These are phyloP conservation scores for Channa maculata DNA, from an alignment of 2,113 vertebrate genomes.

Conservation along the genomic window DNA sequence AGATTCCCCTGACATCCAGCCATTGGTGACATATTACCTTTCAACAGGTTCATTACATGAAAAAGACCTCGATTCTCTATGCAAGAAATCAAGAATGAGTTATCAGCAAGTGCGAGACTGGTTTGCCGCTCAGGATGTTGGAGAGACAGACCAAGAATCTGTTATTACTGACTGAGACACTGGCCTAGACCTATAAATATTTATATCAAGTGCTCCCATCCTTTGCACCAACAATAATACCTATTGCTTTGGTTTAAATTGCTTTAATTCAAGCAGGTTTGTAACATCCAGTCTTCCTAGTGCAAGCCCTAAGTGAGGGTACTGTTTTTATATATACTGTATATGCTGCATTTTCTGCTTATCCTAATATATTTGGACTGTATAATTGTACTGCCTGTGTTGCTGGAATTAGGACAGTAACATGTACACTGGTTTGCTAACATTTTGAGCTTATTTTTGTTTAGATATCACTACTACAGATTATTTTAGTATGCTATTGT, in stretches of 20 bases:
- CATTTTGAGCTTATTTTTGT: conserved; percentile 61
- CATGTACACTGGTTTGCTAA: conserved; percentile 78
- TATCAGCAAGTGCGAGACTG: conserved; percentile 88
- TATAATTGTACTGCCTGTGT: conserved; percentile 69
- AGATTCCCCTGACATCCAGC: conserved; percentile 73
- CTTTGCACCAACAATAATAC: conserved; percentile 44
- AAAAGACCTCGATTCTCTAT: conserved; percentile 84
- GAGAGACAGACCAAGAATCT: conserved; percentile 78
- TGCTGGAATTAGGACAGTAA: conserved; percentile 72
- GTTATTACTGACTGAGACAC: conserved; percentile 57
- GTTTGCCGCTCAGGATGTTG: conserved; percentile 84
- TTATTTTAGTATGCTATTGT: conserved; percentile 65
- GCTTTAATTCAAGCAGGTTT: conserved; percentile 76
- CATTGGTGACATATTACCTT: conserved; percentile 75
- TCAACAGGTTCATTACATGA: conserved; percentile 77
- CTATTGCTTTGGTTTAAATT: conserved; percentile 65
- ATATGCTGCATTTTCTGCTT: conserved; percentile 71
- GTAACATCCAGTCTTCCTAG: conserved; percentile 70
- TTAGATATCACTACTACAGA: conserved; percentile 69
- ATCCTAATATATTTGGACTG: conserved; percentile 77
- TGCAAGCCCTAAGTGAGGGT: conserved; percentile 63
- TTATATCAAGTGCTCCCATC: conserved; percentile 24
- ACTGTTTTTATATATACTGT: conserved; percentile 45
- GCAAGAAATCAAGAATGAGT: conserved; percentile 85
- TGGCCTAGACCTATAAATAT: conserved; percentile 34